These are phyloP conservation scores for Semotilus atromaculatus DNA, from an alignment of 2,797 vertebrate species.

Conservation along the genomic window DNA sequence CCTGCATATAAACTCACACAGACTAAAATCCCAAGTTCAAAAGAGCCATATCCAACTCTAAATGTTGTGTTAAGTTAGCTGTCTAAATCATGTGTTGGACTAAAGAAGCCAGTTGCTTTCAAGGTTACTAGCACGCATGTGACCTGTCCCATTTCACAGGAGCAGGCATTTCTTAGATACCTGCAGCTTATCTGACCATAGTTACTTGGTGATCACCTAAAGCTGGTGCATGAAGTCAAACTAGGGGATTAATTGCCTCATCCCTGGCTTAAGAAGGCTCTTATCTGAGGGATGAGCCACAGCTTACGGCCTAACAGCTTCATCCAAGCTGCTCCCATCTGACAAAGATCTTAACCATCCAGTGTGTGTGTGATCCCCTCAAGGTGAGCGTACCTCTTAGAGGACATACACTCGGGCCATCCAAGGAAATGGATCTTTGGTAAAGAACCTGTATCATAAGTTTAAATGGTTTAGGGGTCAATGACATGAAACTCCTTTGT, in stretches of 20 bases:
- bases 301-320: conserved; percentile 42
- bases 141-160: conserved; percentile 8
- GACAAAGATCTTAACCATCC: conserved; percentile 17
- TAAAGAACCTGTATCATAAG: background rate
- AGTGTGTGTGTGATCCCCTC: conserved; percentile 24
- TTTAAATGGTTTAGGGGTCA: conserved; percentile 2
- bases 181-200: conserved; percentile 30
- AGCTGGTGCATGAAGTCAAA: conserved; percentile 38
- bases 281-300: conserved; percentile 44
- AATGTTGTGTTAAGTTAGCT: background rate
- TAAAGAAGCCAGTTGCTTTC: background rate
- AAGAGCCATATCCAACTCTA: background rate
- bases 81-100: background rate
- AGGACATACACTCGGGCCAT: background rate
- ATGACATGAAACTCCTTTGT: background rate
- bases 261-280: conserved; percentile 41
- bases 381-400: background rate
- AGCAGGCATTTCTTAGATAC: conserved; percentile 27
- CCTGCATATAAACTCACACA: background rate
- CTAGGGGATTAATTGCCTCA: conserved; percentile 42
- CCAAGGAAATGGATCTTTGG: background rate
- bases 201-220: conserved; percentile 43
- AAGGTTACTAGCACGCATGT: conserved; percentile 15
- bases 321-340: conserved; percentile 37
- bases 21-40: too few species aligned